A percentile compares a stretch with the other conserved stretches of the same genome.
These are phyloP conservation scores for Zaprionus lineosus DNA, from an alignment of 2,888 invertebrate species.

Conservation along the genomic window DNA sequence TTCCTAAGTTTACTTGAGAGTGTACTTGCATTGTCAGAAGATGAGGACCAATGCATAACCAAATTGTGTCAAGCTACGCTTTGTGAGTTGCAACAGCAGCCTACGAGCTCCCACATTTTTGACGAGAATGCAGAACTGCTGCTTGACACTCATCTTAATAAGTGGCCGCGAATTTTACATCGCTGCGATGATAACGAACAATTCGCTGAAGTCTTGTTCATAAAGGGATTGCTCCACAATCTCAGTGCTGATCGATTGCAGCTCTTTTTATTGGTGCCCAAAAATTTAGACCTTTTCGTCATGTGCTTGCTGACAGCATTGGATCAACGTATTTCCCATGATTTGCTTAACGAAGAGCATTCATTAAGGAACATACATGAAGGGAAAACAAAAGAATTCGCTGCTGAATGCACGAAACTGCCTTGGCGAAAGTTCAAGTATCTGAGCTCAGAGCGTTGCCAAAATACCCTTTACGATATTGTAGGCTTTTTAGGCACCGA, in stretches of 20 bases:
- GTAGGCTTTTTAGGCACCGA: slow-evolving; percentile 85
- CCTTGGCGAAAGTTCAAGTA: slow-evolving; percentile 88
- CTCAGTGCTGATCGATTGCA: slow-evolving; percentile 85
- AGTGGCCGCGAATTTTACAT: slow-evolving; percentile 86
- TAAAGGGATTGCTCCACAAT: slow-evolving; percentile 87
- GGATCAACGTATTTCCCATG: slow-evolving; percentile 83
- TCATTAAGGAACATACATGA: slow-evolving; percentile 56
- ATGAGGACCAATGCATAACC: slow-evolving; percentile 85
- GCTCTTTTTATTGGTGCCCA: slow-evolving; percentile 84
- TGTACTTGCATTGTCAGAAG: slow-evolving; percentile 87
- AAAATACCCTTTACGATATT: slow-evolving; percentile 84
- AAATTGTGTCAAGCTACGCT: slow-evolving; percentile 81
- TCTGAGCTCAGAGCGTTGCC: slow-evolving; percentile 83
- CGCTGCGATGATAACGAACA: slow-evolving; percentile 87
- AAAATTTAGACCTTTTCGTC: slow-evolving; percentile 85
- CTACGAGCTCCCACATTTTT: slow-evolving; percentile 60
- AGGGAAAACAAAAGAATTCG: slow-evolving; percentile 69
- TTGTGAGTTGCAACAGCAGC: slow-evolving; percentile 80
- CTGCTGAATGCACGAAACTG: slow-evolving; percentile 73
- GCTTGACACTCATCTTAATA: slow-evolving; percentile 84
- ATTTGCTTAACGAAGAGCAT: slow-evolving; percentile 84
- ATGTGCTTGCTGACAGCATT: slow-evolving; percentile 84
- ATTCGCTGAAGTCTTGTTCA: slow-evolving; percentile 85
- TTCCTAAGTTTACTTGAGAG: slow-evolving; percentile 87
- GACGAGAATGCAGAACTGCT: slow-evolving; percentile 84